Base-by-base conservation (phyloP, 2,888 invertebrate species). In the Cyclophora punctaria region DNA sequence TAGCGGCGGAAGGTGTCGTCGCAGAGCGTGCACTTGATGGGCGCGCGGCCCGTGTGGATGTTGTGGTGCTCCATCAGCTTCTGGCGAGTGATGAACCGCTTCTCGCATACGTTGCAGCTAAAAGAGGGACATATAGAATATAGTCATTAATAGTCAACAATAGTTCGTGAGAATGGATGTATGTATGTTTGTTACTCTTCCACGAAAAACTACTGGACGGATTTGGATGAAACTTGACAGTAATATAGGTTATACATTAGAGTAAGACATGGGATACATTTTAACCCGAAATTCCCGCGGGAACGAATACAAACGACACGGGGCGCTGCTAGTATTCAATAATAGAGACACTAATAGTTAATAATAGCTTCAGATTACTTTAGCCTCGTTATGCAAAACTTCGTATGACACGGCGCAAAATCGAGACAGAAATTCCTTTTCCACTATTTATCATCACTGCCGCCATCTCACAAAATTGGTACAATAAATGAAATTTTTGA, bases 21-120 rank as follows among this genome's bases (percentile, higher is more conserved):
- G 77, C 96, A 96, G 54, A 93, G 73, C 58, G 92, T 93, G 77
- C 96, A 96, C 78, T 95, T 94, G 64, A 95, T 90, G 5, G 96
- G 96, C 42, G 94, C 88, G 45, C 93, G 92, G 4, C 95, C 95
- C 0, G 95, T 95, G 79, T 96, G 96, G 53, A 92, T 91, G 75
- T 96, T 94, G 80, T 92, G 92, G 69, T 96, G 96, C 76, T 96
- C 96, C 51, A 91, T 90, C 55, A 95, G 80, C 71, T 95, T 96
- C 80, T 95, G 95, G 47, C 94, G 93, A 35, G 95, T 95, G 45
- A 95, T 89, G 79, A 96, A 96, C 45, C 93, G 91, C 78, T 96
- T 96, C 71, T 93, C 93, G 74, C 96, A 96, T 7, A 94, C 89
- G 3, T 92, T 93, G 69, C 96, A 96, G 62, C 91, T 91, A 53